These are phyloP conservation scores for Lysandra bellargus DNA, from an alignment of 2,888 invertebrate genomes.

Conservation along the genomic window DNA sequence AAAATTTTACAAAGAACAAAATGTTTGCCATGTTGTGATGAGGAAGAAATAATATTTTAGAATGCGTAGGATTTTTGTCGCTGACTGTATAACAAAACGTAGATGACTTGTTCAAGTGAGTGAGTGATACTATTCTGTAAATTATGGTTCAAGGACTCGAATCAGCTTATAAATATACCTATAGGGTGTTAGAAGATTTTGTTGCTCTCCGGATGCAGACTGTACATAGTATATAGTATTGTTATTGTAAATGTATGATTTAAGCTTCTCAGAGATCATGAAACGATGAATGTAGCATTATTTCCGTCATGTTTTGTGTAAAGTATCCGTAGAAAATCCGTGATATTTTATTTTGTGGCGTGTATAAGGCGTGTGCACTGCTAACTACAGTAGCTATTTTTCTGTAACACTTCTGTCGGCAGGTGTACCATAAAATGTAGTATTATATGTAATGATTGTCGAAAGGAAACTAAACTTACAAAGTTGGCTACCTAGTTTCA, in stretches of 20 bases:
- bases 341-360: not conserved
- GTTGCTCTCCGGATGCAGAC: not conserved
- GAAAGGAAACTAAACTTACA: not conserved
- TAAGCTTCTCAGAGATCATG: slow-evolving; percentile 2
- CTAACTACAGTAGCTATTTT: not conserved
- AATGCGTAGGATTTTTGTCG: not conserved
- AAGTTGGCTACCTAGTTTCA: not conserved
- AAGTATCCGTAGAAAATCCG: not conserved
- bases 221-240: slow-evolving; percentile 10
- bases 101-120: not conserved
- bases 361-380: not conserved
- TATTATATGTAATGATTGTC: not conserved
- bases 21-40: not conserved
- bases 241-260: slow-evolving; percentile 7
- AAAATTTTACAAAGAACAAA: not conserved
- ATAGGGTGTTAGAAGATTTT: not conserved
- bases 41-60: too few relatives aligned
- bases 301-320: not conserved
- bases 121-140: not conserved
- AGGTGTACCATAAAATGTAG: not conserved
- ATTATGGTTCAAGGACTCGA: slow-evolving; percentile 2
- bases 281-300: not conserved
- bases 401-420: not conserved
- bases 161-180: not conserved
- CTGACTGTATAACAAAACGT: slow-evolving; percentile 1